phyloP scores from a whole-genome alignment of 2,888 invertebrate species.

The Drosophila mimica region DNA sequence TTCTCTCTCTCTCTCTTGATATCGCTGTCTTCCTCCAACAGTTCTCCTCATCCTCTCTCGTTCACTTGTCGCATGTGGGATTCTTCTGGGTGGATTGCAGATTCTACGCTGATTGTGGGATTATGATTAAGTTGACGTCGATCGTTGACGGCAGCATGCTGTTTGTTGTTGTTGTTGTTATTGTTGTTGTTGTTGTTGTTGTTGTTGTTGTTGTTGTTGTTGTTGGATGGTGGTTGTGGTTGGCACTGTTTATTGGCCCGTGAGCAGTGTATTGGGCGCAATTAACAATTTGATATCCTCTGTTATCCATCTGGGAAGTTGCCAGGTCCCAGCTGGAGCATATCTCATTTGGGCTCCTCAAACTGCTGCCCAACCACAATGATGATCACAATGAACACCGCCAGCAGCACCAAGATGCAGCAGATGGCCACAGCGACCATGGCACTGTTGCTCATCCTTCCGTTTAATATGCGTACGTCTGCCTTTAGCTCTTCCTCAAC shows the following conservation, averaged over 20 bases:
- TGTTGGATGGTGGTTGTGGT: slow-evolving; percentile 16
- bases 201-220: slow-evolving; percentile 20
- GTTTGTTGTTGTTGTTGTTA: slow-evolving; percentile 21
- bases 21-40: not conserved
- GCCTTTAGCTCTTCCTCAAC: not conserved
- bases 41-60: slow-evolving; percentile 1
- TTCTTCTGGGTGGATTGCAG: slow-evolving; percentile 8
- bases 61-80: slow-evolving; percentile 12
- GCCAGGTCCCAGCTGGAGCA: slow-evolving; percentile 85
- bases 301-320: slow-evolving; percentile 86
- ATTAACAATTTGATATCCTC: slow-evolving; percentile 84
- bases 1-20: not conserved
- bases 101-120: slow-evolving; percentile 17
- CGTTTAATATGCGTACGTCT: slow-evolving; percentile 23
- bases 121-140: slow-evolving; percentile 27
- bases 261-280: slow-evolving; percentile 46
- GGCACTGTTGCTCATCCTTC: slow-evolving; percentile 85
- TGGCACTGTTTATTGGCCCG: slow-evolving; percentile 37
- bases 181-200: slow-evolving; percentile 22
- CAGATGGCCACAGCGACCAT: slow-evolving; percentile 94
- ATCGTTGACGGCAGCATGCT: slow-evolving; percentile 20
- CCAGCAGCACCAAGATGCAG: slow-evolving; percentile 92
- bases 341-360: slow-evolving; percentile 87
- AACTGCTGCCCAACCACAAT: slow-evolving; percentile 92
- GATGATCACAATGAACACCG: slow-evolving; percentile 93